phyloP scores from a whole-genome alignment of 2,113 vertebrate genomes.

The Psammodynastes pulverulentus region DNA sequence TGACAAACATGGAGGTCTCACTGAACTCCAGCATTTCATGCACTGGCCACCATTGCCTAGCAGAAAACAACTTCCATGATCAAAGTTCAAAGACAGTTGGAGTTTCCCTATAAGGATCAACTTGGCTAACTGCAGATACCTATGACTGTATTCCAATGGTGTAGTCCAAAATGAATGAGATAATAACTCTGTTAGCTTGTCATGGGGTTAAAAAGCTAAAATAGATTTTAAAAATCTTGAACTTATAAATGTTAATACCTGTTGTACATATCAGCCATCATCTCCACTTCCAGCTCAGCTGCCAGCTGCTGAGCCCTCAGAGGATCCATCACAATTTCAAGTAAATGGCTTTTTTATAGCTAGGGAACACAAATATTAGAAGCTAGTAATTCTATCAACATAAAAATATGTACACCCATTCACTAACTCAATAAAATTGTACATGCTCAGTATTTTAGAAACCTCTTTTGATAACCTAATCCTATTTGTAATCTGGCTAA shows the following conservation, averaged over 20 bases:
- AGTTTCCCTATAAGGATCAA: not conserved
- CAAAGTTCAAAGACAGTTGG: not conserved
- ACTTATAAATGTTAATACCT: conserved; percentile 68
- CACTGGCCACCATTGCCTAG: not conserved
- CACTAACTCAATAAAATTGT: not conserved
- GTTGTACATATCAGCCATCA: conserved; percentile 99
- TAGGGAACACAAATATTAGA: not conserved
- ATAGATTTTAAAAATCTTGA: not conserved
- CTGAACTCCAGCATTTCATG: not conserved
- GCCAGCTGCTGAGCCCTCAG: conserved; percentile 92
- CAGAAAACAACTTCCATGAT: not conserved
- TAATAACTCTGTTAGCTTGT: not conserved
- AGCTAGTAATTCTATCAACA: not conserved
- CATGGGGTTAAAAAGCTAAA: not conserved
- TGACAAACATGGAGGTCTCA: not conserved
- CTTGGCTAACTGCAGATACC: not conserved
- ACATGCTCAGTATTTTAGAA: not conserved
- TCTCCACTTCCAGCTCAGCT: conserved; percentile 94
- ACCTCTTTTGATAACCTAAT: not conserved
- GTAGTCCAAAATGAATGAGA: not conserved
- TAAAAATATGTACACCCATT: not conserved
- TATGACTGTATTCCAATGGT: not conserved
- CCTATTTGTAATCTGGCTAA: not conserved
- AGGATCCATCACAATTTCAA: conserved; percentile 80
- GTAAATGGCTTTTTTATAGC: not conserved